Evolutionary conservation across 2,113 vertebrate species (phyloP).

Genomic region (Callipepla californica): DNA sequence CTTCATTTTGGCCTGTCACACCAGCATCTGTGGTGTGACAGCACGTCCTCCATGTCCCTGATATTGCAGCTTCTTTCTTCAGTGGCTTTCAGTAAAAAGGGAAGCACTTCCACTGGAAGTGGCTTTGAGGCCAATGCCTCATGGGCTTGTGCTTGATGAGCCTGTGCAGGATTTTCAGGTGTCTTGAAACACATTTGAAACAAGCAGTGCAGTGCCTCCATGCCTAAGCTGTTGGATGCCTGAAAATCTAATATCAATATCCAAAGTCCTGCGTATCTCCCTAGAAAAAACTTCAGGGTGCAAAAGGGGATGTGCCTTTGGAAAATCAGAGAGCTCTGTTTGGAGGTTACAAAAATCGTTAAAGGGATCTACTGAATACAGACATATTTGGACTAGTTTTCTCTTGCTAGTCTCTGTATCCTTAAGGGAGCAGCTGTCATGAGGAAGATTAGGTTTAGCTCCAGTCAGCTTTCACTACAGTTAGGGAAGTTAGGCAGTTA

Average conservation of each 20-base stretch:
- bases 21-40: fast-evolving
- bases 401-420: not conserved
- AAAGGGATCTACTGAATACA: not conserved
- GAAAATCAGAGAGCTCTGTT: not conserved
- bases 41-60: fast-evolving
- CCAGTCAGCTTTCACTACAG: not conserved
- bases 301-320: not conserved
- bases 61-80: not conserved
- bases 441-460: constrained; percentile 17
- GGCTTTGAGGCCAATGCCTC: not conserved
- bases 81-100: fast-evolving
- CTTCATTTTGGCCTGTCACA: not conserved
- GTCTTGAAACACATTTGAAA: not conserved
- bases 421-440: not conserved
- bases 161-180: not conserved
- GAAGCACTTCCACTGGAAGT: not conserved
- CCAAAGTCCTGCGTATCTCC: not conserved
- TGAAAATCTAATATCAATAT: not conserved
- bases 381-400: not conserved
- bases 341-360: not conserved
- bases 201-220: not conserved
- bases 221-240: not conserved
- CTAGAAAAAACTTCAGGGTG: not conserved
- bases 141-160: not conserved
- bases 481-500: not conserved